phyloP scores from a whole-genome alignment of 2,113 vertebrate species.

The Ictidomys tridecemlineatus region DNA sequence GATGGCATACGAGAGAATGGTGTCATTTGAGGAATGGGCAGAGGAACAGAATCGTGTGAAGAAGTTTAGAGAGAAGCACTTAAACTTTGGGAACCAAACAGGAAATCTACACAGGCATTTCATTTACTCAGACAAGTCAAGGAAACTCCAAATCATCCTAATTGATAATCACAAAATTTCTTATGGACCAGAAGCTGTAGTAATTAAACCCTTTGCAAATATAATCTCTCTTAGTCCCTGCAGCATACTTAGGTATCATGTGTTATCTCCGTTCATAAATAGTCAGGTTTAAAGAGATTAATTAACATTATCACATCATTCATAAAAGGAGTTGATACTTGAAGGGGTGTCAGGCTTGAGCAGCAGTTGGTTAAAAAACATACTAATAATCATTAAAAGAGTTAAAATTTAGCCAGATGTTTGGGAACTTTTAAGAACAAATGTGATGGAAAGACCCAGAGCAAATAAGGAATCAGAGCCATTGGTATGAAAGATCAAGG shows the following conservation, averaged over 20 bases:
- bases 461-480: background rate
- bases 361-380: background rate
- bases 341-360: background rate
- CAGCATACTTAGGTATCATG: background rate
- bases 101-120: background rate
- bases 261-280: constrained; percentile 23
- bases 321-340: background rate
- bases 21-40: background rate
- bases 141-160: background rate
- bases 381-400: background rate
- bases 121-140: background rate
- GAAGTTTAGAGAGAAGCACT: background rate
- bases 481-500: background rate
- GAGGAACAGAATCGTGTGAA: background rate
- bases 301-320: background rate
- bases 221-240: background rate
- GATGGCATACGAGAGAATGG: background rate
- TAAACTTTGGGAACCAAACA: background rate
- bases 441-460: background rate
- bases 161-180: background rate
- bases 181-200: background rate
- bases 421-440: background rate
- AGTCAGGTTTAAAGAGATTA: background rate
- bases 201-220: constrained; percentile 36
- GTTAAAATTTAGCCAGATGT: background rate